These are phyloP conservation scores for Asarcornis scutulata DNA, from an alignment of 2,113 vertebrate species.

Conservation along the genomic window DNA sequence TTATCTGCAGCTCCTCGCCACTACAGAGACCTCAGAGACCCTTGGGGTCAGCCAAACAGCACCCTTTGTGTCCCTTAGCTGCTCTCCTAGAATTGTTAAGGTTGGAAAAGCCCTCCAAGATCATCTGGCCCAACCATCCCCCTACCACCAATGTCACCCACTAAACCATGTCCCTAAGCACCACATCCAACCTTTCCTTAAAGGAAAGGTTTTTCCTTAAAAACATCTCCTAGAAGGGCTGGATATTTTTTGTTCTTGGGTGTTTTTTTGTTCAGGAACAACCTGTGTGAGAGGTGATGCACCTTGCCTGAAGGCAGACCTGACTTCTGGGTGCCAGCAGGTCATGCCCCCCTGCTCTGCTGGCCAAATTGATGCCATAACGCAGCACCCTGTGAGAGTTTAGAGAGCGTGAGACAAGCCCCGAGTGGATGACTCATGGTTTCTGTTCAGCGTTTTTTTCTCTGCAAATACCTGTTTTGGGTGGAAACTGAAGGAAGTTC, in stretches of 20 bases:
- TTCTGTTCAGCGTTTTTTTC: neutral
- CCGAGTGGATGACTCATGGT: neutral
- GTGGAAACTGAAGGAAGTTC: neutral
- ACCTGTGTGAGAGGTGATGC: neutral
- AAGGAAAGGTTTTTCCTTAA: no score
- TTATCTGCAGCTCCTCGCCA: neutral
- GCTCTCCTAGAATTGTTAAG: no score
- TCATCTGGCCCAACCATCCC: no score
- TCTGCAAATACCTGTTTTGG: neutral
- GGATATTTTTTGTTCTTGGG: neutral
- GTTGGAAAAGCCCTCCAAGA: no score
- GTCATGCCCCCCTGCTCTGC: neutral
- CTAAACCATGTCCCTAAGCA: no score
- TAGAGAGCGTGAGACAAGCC: neutral
- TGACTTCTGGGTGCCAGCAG: neutral
- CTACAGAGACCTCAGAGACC: neutral
- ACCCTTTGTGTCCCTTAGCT: neutral
- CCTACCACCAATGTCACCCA: no score
- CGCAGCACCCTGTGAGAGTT: rapidly evolving
- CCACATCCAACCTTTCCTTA: no score
- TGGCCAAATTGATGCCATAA: neutral
- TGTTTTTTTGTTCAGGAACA: neutral
- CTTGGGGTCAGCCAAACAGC: neutral
- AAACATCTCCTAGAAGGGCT: neutral
- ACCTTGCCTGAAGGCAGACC: neutral